Conservation (phyloP, 2,888 invertebrate species). For the Cheilosia urbana region DNA sequence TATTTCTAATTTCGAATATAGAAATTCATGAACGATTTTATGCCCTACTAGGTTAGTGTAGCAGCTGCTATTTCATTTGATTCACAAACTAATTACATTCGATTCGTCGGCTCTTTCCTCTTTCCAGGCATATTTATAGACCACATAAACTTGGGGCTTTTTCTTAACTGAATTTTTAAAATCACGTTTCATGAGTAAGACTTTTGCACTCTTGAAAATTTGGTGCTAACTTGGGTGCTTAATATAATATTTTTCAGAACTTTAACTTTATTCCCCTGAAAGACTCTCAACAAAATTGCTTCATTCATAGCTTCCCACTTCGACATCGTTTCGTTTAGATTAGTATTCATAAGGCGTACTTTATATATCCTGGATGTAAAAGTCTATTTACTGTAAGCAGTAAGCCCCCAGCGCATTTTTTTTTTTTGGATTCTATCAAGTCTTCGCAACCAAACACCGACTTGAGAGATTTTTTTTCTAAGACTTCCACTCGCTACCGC, state of each 20-base stretch:
- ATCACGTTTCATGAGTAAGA: neutral
- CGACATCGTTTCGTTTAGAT: constrained; percentile 14
- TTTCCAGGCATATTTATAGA: no score
- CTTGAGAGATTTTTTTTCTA: constrained; percentile 26
- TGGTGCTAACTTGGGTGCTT: constrained; percentile 1
- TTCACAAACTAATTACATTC: no score
- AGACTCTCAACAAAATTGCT: constrained; percentile 2
- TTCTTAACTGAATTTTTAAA: neutral
- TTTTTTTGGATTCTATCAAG: neutral
- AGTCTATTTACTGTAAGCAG: constrained; percentile 43
- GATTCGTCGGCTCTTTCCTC: no score
- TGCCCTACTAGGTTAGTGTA: no score
- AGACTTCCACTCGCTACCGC: constrained; percentile 20
- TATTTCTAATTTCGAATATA: no score
- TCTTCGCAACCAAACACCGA: constrained; percentile 7
- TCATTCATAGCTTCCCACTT: constrained; percentile 21
- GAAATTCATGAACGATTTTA: no score
- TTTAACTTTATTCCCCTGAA: neutral
- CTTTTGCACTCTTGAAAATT: constrained; percentile 2
- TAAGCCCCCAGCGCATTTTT: neutral
- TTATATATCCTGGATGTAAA: neutral
- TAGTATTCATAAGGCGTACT: constrained; percentile 55
- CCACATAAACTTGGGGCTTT: no score
- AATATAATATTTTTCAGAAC: neutral
- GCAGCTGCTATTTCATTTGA: no score